A percentile compares a stretch with the other conserved stretches of the same genome.
phyloP scores from a whole-genome alignment of 2,888 invertebrate species.

The Drosophila lutescens region DNA sequence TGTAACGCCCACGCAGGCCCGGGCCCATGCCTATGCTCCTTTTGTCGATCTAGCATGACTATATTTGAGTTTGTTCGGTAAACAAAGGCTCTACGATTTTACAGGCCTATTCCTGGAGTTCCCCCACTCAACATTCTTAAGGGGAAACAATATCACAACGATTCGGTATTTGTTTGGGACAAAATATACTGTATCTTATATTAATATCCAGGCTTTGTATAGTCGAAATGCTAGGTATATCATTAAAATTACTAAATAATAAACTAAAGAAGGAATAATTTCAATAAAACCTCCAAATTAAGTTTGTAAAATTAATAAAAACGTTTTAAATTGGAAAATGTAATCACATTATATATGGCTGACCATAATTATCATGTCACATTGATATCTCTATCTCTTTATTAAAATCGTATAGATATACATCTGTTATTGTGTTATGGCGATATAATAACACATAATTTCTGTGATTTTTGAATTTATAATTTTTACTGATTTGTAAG shows the following conservation, averaged over 20 bases:
- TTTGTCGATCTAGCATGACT: conserved; percentile 47
- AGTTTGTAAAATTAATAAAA: not conserved
- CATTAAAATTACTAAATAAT: no score
- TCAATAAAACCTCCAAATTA: no score
- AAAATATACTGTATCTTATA: not conserved
- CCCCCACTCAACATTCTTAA: not conserved
- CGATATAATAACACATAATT: not conserved
- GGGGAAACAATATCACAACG: not conserved
- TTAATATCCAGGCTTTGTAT: not conserved
- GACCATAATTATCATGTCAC: not conserved
- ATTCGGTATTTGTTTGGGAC: not conserved
- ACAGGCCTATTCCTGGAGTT: conserved; percentile 19
- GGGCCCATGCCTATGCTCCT: conserved; percentile 2
- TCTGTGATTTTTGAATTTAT: conserved; percentile 1
- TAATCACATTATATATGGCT: no score
- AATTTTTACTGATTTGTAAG: no score
- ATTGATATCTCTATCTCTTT: not conserved
- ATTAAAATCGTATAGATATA: not conserved
- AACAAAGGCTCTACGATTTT: conserved; percentile 40
- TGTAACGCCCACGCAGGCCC: conserved; percentile 71
- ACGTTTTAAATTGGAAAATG: not conserved
- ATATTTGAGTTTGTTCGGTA: conserved; percentile 49
- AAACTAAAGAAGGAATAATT: no score
- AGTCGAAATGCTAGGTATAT: not conserved
- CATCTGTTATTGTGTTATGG: not conserved